Conservation (phyloP, 2,888 invertebrate species). For the Torymus auratus region DNA sequence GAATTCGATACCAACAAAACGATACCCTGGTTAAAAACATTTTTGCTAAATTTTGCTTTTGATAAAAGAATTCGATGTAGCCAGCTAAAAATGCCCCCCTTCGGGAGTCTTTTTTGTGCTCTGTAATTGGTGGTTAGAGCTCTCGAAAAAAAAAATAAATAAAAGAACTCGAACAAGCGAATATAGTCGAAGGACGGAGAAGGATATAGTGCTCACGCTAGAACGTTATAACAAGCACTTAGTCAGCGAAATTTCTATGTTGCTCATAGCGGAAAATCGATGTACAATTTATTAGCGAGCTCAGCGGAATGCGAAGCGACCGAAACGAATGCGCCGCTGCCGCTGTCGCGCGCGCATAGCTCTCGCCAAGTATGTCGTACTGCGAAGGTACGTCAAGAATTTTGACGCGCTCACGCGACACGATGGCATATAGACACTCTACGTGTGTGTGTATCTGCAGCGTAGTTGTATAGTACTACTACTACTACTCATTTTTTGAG, state of each 20-base stretch:
- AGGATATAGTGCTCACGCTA: too few relatives aligned
- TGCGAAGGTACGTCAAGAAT: constrained; percentile 32
- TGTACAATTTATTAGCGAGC: constrained; percentile 61
- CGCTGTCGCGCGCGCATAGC: not conserved
- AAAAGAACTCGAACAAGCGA: not conserved
- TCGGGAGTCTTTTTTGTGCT: too few relatives aligned
- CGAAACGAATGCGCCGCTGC: constrained; percentile 41
- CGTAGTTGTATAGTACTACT: too few relatives aligned
- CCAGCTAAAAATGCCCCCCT: too few relatives aligned
- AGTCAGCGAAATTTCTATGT: constrained; percentile 41
- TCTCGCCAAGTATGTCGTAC: constrained; percentile 18
- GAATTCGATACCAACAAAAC: too few relatives aligned
- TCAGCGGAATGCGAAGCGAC: constrained; percentile 61
- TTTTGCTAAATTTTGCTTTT: too few relatives aligned
- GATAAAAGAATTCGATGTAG: too few relatives aligned
- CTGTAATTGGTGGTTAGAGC: not conserved
- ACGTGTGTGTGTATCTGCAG: too few relatives aligned
- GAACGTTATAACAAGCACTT: constrained; percentile 19
- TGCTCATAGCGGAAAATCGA: constrained; percentile 39
- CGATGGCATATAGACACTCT: not conserved
- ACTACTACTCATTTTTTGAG: not conserved
- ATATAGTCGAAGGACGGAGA: too few relatives aligned
- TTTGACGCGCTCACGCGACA: constrained; percentile 20
- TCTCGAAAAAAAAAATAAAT: not conserved
- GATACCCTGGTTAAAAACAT: too few relatives aligned